These are phyloP conservation scores for Papilio aristodemus DNA, from an alignment of 1,140 invertebrate species.

Conservation along the genomic window DNA sequence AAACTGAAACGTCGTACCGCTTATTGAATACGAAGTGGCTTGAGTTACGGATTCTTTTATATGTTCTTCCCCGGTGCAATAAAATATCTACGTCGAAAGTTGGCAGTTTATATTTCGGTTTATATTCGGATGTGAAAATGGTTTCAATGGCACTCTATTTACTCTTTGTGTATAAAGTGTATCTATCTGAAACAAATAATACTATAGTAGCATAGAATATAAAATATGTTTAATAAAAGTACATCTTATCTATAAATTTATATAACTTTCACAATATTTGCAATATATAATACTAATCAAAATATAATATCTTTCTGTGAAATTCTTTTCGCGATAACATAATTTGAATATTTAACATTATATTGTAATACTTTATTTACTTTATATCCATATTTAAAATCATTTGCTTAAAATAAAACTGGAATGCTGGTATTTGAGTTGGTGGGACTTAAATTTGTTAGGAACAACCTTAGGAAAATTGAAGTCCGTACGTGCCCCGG, in stretches of 20 bases:
- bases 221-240: too few relatives aligned
- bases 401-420: background rate
- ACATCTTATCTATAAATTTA: too few relatives aligned
- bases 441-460: conserved; percentile 14
- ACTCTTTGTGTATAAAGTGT: background rate
- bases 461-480: conserved; percentile 27
- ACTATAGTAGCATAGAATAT: too few relatives aligned
- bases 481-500: conserved; percentile 28
- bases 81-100: conserved; percentile 12
- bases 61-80: conserved; percentile 21
- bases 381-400: too few relatives aligned
- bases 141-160: background rate
- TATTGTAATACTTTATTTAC: too few relatives aligned
- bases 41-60: conserved; percentile 29
- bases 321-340: background rate
- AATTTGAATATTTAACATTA: too few relatives aligned
- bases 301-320: too few relatives aligned
- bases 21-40: conserved; percentile 31
- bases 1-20: background rate
- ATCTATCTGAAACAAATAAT: too few relatives aligned
- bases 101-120: background rate
- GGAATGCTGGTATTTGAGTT: background rate
- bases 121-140: background rate
- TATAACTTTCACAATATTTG: too few relatives aligned
- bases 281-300: too few relatives aligned